Conservation (phyloP, 2,888 invertebrate species). For the Netelia fuscicornis region DNA sequence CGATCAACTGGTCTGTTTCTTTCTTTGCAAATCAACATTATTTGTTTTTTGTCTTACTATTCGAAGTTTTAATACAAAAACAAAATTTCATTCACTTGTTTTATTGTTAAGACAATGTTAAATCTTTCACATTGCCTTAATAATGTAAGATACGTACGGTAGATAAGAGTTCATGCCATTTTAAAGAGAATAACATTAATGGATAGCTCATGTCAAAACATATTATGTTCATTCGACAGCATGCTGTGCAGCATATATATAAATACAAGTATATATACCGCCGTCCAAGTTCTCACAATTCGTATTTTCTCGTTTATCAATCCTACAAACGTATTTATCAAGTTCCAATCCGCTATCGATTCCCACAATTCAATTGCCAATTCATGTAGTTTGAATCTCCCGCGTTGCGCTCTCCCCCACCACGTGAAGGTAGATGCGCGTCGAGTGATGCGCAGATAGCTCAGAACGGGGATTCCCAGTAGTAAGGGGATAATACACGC, state of each 20-base stretch:
- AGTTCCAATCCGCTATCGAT: too few relatives aligned
- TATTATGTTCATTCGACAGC: conserved; percentile 23
- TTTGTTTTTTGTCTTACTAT: conserved; percentile 20
- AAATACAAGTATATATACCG: not conserved
- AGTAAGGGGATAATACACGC: not conserved
- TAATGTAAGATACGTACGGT: not conserved
- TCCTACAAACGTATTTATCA: too few relatives aligned
- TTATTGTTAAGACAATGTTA: not conserved
- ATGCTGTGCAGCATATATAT: conserved; percentile 28
- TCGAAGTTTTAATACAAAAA: conserved; percentile 4
- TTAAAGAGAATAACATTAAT: conserved; percentile 17
- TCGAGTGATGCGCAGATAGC: not conserved
- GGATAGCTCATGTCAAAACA: conserved; percentile 20
- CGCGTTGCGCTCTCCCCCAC: not conserved
- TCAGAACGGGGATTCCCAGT: not conserved
- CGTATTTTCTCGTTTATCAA: not conserved
- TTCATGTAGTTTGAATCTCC: not conserved
- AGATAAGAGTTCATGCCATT: conserved; percentile 47
- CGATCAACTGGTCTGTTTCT: not conserved
- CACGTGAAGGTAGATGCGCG: not conserved
- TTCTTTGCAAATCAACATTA: not conserved
- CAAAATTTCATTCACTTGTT: conserved; percentile 28
- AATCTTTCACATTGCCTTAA: too few relatives aligned
- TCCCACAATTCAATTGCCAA: not conserved
- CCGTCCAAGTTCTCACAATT: conserved; percentile 6